Evolutionary conservation across 35 echinoderm and acorn worm species (phyloP).

Genomic region (Apostichopus japonicus): DNA sequence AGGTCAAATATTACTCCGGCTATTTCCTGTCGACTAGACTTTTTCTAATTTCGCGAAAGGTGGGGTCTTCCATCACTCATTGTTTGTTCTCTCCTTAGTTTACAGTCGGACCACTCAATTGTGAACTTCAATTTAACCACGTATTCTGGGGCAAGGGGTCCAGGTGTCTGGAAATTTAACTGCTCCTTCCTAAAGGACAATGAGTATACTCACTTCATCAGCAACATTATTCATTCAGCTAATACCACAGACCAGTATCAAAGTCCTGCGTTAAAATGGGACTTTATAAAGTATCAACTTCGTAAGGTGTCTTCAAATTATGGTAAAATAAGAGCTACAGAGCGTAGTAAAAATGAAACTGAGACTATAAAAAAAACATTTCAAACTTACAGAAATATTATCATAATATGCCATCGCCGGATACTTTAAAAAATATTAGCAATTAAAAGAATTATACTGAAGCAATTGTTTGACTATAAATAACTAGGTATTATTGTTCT

Average conservation of each 20-base stretch:
- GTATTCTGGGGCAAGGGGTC: background rate
- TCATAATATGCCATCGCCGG: too few relatives aligned
- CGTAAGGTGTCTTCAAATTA: background rate
- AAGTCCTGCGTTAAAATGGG: background rate
- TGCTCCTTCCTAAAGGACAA: conserved; percentile 8
- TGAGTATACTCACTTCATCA: background rate
- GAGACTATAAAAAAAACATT: background rate
- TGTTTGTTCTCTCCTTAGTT: conserved; percentile 13
- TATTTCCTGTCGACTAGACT: conserved; percentile 20
- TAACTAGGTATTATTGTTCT: conserved; percentile 47
- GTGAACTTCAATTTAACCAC: background rate
- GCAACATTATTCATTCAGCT: background rate
- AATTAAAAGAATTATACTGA: background rate
- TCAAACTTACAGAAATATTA: too few relatives aligned
- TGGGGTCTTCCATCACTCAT: background rate
- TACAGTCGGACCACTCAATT: conserved; percentile 17
- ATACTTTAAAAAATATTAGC: too few relatives aligned
- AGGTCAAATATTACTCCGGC: background rate
- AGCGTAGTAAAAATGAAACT: background rate
- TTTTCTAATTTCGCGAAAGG: background rate
- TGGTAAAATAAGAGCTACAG: background rate
- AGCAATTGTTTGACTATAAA: conserved; percentile 47
- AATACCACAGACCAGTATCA: background rate
- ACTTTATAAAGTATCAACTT: background rate
- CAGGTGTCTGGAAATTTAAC: conserved; percentile 4